Base-by-base conservation (phyloP, 1,140 invertebrate genomes). In the Solenopsis fugax region DNA sequence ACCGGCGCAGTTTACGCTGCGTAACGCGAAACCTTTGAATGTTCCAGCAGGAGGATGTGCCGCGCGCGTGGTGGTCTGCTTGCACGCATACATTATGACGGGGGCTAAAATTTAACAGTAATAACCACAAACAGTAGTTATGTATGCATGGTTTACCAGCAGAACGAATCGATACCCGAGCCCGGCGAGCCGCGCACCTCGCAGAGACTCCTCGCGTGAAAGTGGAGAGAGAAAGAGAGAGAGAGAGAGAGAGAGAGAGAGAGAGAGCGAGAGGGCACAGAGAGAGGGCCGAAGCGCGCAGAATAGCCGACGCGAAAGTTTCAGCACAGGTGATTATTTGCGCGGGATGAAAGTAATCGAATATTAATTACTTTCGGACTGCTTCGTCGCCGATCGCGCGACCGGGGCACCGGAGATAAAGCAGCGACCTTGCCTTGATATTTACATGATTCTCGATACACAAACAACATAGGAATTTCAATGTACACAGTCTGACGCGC, bases 61-160 rank as follows among this genome's bases (percentile, higher is more conserved):
- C 24, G 48, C 52, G 45, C 65, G 58, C 37, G 48, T 7, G 41
- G n/a, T 56, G 50, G 65, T 81, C 50, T 56, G 50, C 64, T 56
- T 71, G 18, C 65, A 18, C 65, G 78, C 64, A 81, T 81, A 58
- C 37, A 56, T 71, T 81, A 71, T 56, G 78, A 81, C 50, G 50
- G 34, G 24, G 16, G 64, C 78, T 71, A 56, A 81, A 81, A 81
- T 81, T 81, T 71, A 71, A 81, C 64, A 71, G 64, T 56, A 81
- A 81, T 81, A 56, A 71, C n/a, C 65, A 54, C 78, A 81, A 81
- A 81, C 64, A 69, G 29, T 69, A 87, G 86, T 90, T 87, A 87
- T 62, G 78, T 85, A 81, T 77, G 86, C 72, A 82, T 72, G 88
- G 87, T 90, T 90, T 71, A 71, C 65, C 78, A 29, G 50, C 21